These are phyloP conservation scores for Drosophila vallismaia DNA, from an alignment of 2,888 invertebrate genomes.

Conservation along the genomic window DNA sequence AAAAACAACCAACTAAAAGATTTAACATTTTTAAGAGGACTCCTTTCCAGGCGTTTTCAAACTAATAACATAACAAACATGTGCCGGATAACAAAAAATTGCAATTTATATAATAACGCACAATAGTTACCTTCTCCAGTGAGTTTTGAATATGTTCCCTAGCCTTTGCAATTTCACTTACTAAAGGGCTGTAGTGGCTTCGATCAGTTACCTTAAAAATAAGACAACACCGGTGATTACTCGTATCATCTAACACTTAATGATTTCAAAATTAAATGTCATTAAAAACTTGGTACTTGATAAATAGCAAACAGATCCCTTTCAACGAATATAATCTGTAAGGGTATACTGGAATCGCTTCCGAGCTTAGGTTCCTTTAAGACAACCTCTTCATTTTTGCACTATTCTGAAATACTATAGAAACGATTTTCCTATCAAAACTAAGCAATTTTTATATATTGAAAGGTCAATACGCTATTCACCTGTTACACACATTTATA, in stretches of 20 bases:
- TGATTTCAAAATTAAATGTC: background rate
- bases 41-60: background rate
- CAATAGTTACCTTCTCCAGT: conserved; percentile 88
- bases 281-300: background rate
- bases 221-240: conserved; percentile 32
- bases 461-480: conserved; percentile 4
- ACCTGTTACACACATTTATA: conserved; percentile 53
- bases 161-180: conserved; percentile 93
- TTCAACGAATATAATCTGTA: background rate
- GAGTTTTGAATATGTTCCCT: conserved; percentile 92
- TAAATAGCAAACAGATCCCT: background rate
- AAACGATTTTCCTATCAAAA: background rate
- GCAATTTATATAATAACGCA: conserved; percentile 1
- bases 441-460: background rate
- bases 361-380: background rate
- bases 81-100: background rate
- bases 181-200: conserved; percentile 86
- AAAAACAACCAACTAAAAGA: background rate
- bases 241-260: conserved; percentile 10
- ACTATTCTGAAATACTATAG: background rate
- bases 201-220: conserved; percentile 66
- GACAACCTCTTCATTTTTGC: background rate
- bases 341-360: background rate
- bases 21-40: background rate
- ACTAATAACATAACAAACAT: background rate